Conservation (phyloP, 2,113 vertebrate genomes). For the Elgaria multicarinata region DNA sequence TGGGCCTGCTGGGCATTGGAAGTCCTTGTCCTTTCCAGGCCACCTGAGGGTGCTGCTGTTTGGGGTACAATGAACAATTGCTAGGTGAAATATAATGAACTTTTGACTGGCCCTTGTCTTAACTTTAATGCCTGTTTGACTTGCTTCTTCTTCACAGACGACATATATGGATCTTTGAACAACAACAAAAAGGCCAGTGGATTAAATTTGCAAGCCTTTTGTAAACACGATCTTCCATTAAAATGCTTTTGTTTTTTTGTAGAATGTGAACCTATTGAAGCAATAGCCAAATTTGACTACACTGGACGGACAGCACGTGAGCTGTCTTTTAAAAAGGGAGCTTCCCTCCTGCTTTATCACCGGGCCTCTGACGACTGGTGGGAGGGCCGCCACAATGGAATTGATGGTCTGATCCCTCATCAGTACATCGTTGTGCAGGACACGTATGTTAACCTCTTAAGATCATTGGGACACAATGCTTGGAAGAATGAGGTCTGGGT, state of each 20-base stretch:
- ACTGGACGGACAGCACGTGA: conserved; percentile 89
- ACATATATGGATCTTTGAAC: neutral
- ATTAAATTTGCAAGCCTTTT: neutral
- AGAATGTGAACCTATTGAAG: conserved; percentile 94
- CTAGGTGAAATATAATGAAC: conserved; percentile 53
- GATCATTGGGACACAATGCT: neutral
- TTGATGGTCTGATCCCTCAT: conserved; percentile 92
- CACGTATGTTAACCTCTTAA: conserved; percentile 80
- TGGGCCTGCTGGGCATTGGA: conserved; percentile 63
- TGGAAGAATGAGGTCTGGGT: neutral
- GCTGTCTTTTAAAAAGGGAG: conserved; percentile 95
- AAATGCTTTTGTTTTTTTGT: conserved; percentile 63
- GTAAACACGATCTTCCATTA: neutral
- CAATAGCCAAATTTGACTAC: conserved; percentile 95
- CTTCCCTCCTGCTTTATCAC: conserved; percentile 89
- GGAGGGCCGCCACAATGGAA: conserved; percentile 92
- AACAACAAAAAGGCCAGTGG: neutral
- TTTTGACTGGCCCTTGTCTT: neutral
- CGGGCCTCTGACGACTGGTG: conserved; percentile 96
- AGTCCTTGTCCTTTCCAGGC: conserved; percentile 55
- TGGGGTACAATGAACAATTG: conserved; percentile 68
- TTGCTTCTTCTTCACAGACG: neutral
- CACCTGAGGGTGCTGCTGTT: conserved; percentile 50
- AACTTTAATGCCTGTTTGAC: neutral
- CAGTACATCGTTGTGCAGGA: conserved; percentile 96